Conservation (phyloP, 2,113 vertebrate genomes). For the Fregetta grallaria region DNA sequence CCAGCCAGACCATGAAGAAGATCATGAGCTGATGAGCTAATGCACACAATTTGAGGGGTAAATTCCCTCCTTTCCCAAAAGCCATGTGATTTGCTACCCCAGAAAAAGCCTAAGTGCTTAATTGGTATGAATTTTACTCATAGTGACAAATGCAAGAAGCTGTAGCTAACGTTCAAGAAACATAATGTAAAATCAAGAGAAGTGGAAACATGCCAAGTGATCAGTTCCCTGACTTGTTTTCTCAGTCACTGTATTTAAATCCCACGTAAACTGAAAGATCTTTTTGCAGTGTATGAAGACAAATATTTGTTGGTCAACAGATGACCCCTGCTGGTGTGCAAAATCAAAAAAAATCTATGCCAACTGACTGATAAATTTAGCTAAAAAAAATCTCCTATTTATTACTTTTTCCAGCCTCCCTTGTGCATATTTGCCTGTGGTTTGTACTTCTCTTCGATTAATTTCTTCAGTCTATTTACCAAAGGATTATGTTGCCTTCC, state of each 20-base stretch:
- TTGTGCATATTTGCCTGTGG: background rate
- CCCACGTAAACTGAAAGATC: background rate
- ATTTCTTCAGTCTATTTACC: background rate
- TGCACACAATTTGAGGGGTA: background rate
- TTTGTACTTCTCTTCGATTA: background rate
- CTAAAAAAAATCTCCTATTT: background rate
- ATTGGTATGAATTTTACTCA: background rate
- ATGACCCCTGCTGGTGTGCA: conserved; percentile 54
- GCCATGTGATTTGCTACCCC: background rate
- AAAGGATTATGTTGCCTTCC: background rate
- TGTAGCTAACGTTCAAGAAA: background rate
- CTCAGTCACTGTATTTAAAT: background rate
- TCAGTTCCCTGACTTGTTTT: background rate
- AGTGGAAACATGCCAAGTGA: background rate
- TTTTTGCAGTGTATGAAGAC: background rate
- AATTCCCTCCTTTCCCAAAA: background rate
- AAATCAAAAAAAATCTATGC: background rate
- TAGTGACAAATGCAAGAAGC: background rate
- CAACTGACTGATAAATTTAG: background rate
- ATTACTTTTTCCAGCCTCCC: background rate
- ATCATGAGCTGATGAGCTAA: background rate
- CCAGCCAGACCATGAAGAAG: background rate
- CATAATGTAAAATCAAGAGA: background rate
- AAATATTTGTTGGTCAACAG: conserved; percentile 48
- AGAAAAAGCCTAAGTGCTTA: background rate